Evolutionary conservation across 2,113 vertebrate species (phyloP).

Genomic region (Oncorhynchus keta): DNA sequence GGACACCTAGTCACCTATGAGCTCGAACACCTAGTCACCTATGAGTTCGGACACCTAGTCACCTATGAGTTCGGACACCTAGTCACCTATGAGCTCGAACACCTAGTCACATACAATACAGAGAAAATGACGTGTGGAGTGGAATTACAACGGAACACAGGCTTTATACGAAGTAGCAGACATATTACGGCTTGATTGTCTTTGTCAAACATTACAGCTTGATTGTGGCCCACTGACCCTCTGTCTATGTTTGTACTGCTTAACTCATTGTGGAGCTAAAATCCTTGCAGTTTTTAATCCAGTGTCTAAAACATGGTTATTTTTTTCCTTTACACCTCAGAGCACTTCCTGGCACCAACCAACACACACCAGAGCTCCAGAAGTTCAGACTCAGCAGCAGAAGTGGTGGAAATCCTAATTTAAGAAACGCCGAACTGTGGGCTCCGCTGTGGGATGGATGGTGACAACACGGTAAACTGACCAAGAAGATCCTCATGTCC

Average conservation of each 20-base stretch:
- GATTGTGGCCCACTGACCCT: not conserved
- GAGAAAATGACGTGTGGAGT: not conserved
- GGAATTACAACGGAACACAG: not conserved
- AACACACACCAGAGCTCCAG: slow-evolving; percentile 42
- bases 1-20: too few species aligned
- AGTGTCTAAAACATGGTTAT: slow-evolving; percentile 28
- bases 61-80: too few species aligned
- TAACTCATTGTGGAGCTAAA: not conserved
- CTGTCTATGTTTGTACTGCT: not conserved
- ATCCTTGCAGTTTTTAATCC: not conserved
- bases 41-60: too few species aligned
- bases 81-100: too few species aligned
- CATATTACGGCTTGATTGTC: not conserved
- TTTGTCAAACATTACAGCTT: too few species aligned
- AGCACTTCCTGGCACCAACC: slow-evolving; percentile 40
- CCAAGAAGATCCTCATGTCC: slow-evolving; percentile 3
- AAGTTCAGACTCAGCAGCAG: slow-evolving; percentile 37
- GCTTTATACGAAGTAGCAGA: not conserved
- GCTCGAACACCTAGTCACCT: not conserved
- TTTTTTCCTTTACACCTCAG: slow-evolving; percentile 34
- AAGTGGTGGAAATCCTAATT: slow-evolving; percentile 77
- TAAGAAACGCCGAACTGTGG: slow-evolving; percentile 44
- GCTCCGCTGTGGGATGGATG: not conserved
- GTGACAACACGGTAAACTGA: not conserved
- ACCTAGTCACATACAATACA: not conserved